Percentiles rank a stretch among this genome's conserved stretches.
These are phyloP conservation scores for Cephus nigrinus DNA, from an alignment of 2,888 invertebrate species.

Conservation along the genomic window DNA sequence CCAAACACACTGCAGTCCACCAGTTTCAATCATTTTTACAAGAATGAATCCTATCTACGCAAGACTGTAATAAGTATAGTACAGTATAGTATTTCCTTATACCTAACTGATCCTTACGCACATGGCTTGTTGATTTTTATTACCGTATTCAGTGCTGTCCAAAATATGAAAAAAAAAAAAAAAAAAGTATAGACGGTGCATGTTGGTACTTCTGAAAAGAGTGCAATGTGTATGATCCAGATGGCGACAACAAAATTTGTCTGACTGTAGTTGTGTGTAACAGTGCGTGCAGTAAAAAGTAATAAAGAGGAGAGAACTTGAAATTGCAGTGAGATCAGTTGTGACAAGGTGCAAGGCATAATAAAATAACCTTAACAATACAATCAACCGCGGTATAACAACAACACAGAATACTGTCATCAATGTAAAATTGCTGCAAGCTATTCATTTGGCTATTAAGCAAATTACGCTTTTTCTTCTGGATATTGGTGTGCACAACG, in stretches of 20 bases:
- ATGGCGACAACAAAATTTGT: background rate
- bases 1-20: conserved; percentile 55
- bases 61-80: background rate
- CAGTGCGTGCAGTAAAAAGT: background rate
- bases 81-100: background rate
- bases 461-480: background rate
- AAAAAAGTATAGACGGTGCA: background rate
- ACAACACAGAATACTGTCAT: background rate
- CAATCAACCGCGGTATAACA: background rate
- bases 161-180: background rate
- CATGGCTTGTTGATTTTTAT: background rate
- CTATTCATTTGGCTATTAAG: background rate
- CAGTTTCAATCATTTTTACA: conserved; percentile 21
- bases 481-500: background rate
- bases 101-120: background rate
- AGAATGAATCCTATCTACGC: background rate
- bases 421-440: background rate
- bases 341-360: background rate
- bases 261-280: background rate
- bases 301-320: background rate
- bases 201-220: background rate
- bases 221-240: background rate
- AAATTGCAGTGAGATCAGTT: background rate
- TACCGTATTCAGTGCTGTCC: background rate
- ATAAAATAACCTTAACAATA: background rate